These are phyloP conservation scores for Oscheius sp. DNA, from an alignment of 1,140 invertebrate species.

Conservation along the genomic window DNA sequence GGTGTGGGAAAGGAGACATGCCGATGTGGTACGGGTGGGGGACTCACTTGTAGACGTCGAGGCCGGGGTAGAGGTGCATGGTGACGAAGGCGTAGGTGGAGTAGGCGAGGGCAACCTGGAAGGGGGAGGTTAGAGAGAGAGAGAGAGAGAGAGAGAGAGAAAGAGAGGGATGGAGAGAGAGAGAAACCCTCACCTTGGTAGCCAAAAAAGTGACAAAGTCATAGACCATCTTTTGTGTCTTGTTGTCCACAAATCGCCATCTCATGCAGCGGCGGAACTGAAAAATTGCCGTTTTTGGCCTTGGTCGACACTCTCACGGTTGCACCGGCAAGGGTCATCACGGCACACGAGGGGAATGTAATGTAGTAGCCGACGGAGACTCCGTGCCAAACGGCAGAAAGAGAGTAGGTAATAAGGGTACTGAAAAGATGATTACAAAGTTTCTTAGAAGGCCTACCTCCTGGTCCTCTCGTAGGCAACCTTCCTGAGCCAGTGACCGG, in stretches of 20 bases:
- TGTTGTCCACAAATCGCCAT: slow-evolving; percentile 73
- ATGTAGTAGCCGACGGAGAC: slow-evolving; percentile 76
- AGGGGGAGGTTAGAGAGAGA: not conserved
- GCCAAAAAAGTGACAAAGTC: slow-evolving; percentile 74
- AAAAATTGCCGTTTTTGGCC: not conserved
- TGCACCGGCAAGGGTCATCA: slow-evolving; percentile 81
- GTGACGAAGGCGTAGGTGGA: slow-evolving; percentile 79
- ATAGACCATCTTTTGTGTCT: slow-evolving; percentile 71
- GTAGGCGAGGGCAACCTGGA: slow-evolving; percentile 74
- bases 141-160: not conserved
- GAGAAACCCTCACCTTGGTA: slow-evolving; percentile 67
- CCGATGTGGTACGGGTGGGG: too few relatives aligned
- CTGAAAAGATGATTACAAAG: too few relatives aligned
- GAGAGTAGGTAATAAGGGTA: slow-evolving; percentile 73
- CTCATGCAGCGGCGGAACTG: slow-evolving; percentile 74
- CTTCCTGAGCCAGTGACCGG: slow-evolving; percentile 80
- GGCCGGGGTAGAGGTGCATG: slow-evolving; percentile 38
- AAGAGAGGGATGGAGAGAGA: not conserved
- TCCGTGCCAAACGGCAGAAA: slow-evolving; percentile 93
- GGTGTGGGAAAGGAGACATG: not conserved
- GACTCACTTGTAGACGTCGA: slow-evolving; percentile 31
- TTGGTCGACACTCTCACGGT: slow-evolving; percentile 1
- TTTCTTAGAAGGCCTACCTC: too few relatives aligned
- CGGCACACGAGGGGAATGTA: slow-evolving; percentile 81
- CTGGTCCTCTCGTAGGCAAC: slow-evolving; percentile 76